Conservation (phyloP, 2,888 invertebrate genomes). For the Andrena bicolor region DNA sequence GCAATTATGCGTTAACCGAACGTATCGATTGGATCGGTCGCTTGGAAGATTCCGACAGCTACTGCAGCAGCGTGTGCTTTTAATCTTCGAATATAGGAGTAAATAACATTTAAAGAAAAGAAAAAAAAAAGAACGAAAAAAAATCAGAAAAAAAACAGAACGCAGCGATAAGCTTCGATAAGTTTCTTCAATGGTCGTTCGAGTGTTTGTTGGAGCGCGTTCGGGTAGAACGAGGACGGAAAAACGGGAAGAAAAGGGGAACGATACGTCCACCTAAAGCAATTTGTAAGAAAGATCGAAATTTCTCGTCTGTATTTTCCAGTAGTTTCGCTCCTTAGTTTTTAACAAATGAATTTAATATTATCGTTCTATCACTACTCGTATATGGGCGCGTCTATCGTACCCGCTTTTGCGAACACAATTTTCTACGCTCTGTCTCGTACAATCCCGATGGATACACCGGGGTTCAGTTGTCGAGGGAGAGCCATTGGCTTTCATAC, state of each 20-base stretch:
- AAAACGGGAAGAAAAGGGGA: background rate
- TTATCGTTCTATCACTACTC: constrained; percentile 53
- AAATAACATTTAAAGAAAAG: constrained; percentile 16
- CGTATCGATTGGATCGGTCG: constrained; percentile 34
- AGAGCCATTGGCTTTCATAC: background rate
- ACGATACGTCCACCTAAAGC: constrained; percentile 17
- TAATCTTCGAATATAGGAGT: constrained; percentile 24
- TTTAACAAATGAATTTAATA: constrained; percentile 60
- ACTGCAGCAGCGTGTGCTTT: constrained; percentile 45
- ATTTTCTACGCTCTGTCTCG: constrained; percentile 2
- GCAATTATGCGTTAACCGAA: constrained; percentile 32
- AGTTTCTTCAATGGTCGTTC: constrained; percentile 14
- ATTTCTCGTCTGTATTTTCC: constrained; percentile 40
- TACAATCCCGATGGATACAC: background rate
- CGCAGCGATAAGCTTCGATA: constrained; percentile 25
- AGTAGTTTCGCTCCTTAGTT: constrained; percentile 56
- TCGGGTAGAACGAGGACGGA: background rate
- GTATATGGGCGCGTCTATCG: constrained; percentile 50
- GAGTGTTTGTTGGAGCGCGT: constrained; percentile 1
- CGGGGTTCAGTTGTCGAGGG: background rate
- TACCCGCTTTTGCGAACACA: constrained; percentile 1
- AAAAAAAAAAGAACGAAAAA: background rate
- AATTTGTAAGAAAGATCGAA: constrained; percentile 32
- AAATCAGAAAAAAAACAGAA: background rate
- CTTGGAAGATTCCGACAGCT: constrained; percentile 32